Conservation (phyloP, 2,888 invertebrate genomes). For the Heliconius cydno region DNA sequence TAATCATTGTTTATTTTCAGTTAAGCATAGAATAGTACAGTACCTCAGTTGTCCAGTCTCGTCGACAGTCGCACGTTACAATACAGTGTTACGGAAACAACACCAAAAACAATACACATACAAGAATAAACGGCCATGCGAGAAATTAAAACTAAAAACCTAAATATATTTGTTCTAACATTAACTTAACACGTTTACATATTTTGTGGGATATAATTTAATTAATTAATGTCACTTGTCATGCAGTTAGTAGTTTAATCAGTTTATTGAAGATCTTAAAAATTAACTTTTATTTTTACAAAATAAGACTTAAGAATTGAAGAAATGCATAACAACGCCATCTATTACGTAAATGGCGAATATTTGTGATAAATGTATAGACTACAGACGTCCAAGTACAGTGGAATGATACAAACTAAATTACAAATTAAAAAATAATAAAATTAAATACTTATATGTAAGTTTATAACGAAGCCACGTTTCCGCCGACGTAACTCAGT, state of each 20-base stretch:
- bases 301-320: constrained; percentile 28
- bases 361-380: constrained; percentile 35
- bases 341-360: constrained; percentile 11
- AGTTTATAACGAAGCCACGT: constrained; percentile 64
- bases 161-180: constrained; percentile 67
- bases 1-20: constrained; percentile 82
- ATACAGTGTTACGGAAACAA: constrained; percentile 51
- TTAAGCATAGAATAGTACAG: constrained; percentile 83
- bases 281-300: constrained; percentile 33
- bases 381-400: constrained; percentile 54
- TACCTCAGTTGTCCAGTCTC: constrained; percentile 77
- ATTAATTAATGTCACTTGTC: constrained; percentile 65
- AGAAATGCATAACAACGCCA: constrained; percentile 36
- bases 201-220: constrained; percentile 24
- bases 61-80: constrained; percentile 67
- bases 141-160: constrained; percentile 49
- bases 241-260: constrained; percentile 75
- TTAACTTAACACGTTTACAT: constrained; percentile 50
- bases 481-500: constrained; percentile 48
- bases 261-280: constrained; percentile 24
- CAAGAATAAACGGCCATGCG: constrained; percentile 48
- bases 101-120: constrained; percentile 55
- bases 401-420: constrained; percentile 76
- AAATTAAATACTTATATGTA: constrained; percentile 72
- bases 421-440: constrained; percentile 72